Conservation (phyloP, 2,888 invertebrate genomes). For the Apantesis nais region DNA sequence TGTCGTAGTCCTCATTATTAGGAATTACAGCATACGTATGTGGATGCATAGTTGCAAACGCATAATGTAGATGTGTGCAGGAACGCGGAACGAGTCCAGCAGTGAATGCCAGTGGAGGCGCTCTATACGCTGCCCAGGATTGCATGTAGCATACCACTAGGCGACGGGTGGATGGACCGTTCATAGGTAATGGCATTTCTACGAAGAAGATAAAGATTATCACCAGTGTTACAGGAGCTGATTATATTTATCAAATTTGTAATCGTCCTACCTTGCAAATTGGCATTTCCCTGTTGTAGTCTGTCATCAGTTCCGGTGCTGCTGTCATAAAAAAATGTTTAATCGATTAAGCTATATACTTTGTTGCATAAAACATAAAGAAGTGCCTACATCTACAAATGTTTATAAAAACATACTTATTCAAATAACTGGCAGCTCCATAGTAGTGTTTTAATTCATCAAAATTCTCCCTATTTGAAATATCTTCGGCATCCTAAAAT, state of each 20-base stretch:
- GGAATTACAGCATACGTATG: constrained; percentile 87
- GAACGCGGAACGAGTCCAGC: constrained; percentile 87
- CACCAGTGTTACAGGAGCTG: not conserved
- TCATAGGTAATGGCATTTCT: constrained; percentile 77
- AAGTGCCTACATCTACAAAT: not conserved
- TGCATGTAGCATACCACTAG: constrained; percentile 89
- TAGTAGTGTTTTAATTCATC: constrained; percentile 67
- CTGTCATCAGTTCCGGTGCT: constrained; percentile 68
- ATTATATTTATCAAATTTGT: not conserved
- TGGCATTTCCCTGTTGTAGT: constrained; percentile 76
- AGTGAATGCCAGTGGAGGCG: constrained; percentile 88
- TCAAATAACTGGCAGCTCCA: constrained; percentile 76
- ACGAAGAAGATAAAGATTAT: not conserved
- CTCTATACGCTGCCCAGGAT: constrained; percentile 88
- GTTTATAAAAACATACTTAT: constrained; percentile 62
- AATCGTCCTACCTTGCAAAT: constrained; percentile 69
- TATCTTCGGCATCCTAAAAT: constrained; percentile 62
- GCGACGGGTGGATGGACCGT: constrained; percentile 59
- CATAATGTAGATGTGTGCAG: constrained; percentile 91
- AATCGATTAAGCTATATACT: not conserved
- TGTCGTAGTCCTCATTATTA: constrained; percentile 89
- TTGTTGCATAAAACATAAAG: not conserved
- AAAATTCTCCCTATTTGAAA: constrained; percentile 37
- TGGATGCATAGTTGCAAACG: constrained; percentile 89
- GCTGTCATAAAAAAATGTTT: constrained; percentile 47